Percentiles rank a stretch among this genome's conserved stretches.
These are phyloP conservation scores for Apeltes quadracus DNA, from an alignment of 2,113 vertebrate genomes.

Conservation along the genomic window DNA sequence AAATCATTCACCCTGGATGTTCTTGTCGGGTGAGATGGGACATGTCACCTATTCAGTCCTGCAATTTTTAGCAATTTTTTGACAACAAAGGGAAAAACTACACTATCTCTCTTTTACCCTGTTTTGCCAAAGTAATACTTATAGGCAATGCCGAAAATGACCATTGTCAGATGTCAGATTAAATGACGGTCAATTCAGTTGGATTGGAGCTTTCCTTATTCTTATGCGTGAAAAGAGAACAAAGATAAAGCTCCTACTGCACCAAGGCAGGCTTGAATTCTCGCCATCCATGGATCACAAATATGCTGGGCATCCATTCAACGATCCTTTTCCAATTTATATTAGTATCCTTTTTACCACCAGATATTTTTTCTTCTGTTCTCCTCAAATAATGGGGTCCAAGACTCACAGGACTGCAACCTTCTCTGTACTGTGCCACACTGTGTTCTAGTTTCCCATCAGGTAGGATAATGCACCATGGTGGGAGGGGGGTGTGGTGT, in stretches of 20 bases:
- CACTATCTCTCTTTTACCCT: neutral
- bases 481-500: slow-evolving; percentile 36
- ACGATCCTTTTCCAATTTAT: slow-evolving; percentile 24
- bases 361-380: no score
- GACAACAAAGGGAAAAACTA: neutral
- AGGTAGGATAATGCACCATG: slow-evolving; percentile 48
- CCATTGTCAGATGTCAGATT: slow-evolving; percentile 21
- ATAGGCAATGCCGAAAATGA: slow-evolving; percentile 10
- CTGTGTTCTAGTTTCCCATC: slow-evolving; percentile 56
- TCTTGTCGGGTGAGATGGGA: neutral
- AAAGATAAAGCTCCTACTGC: slow-evolving; percentile 23
- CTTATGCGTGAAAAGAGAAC: slow-evolving; percentile 2
- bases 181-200: slow-evolving; percentile 7
- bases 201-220: slow-evolving; percentile 9
- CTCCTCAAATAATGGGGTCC: slow-evolving; percentile 42
- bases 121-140: neutral
- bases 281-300: slow-evolving; percentile 31
- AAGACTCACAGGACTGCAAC: slow-evolving; percentile 27
- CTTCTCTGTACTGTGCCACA: slow-evolving; percentile 33
- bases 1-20: neutral
- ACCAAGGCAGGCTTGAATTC: slow-evolving; percentile 29
- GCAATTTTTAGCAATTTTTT: neutral
- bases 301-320: slow-evolving; percentile 24
- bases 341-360: slow-evolving; percentile 6
- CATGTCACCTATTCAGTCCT: neutral